Evolutionary conservation across 2,113 vertebrate genomes (phyloP), one percentile per base, ranked within the genome.

Genomic region (Clarias gariepinus): DNA sequence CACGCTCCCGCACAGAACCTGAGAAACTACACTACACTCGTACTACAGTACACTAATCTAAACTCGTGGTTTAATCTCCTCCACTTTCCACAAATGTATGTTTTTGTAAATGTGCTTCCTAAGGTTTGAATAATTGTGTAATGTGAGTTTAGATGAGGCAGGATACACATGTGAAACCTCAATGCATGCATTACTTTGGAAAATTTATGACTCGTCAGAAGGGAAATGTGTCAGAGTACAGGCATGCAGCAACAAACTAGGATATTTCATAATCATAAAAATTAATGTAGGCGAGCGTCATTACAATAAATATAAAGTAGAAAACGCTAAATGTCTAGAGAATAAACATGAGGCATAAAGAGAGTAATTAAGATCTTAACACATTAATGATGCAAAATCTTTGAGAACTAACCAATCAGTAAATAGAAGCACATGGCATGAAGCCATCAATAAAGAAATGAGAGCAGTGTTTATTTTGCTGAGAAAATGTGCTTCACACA

Each of bases 251-350:
- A 57, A 36, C 19, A 53, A n/a, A n/a, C 36, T 25, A 74, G 21
- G 36, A 25, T 28, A 58, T 33, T 80, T 60, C 78, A 80, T 57
- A 53, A 77, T 80, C 55, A 80, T 78, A 79, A 79, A 57, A 13
- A 55, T 57, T 18, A 57, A 79, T 16, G 30, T 79, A 53, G 25
- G 16, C 15, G 10, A 33, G 18, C 13, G 6, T 57, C 47, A 28
- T 6, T 58, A 30, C 15, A 80, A 5, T 1, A 30, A 60, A 60
- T 10, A 81, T 23, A 61, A 58, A 36, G 28, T 81, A 81, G 30
- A 61, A 81, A 28, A 57, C 25, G 9, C 52, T 47, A 47, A 47
- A 81, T 12, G 77, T 79, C 52, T 79, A 30, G 53, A 53, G 57
- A 80, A 33, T 60, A 60, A 21, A 23, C 23, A 74, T 9, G 52